phyloP scores from a whole-genome alignment of 2,113 vertebrate genomes.

The Collichthys lucidus region DNA sequence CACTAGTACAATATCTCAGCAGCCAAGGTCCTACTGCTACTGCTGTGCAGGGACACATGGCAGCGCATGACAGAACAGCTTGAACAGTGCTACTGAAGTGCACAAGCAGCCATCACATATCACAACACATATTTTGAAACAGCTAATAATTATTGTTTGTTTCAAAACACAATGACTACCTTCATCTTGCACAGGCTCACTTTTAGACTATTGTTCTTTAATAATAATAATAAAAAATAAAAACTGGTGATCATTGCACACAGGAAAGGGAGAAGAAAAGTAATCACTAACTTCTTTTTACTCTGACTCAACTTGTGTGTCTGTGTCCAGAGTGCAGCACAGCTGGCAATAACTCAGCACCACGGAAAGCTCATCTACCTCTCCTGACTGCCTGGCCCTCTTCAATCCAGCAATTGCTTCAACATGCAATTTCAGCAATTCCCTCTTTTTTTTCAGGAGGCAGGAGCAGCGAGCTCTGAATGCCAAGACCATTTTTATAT shows the following conservation, averaged over 20 bases:
- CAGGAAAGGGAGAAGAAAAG: conserved; percentile 25
- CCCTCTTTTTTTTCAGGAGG: conserved; percentile 34
- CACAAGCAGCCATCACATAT: conserved; percentile 48
- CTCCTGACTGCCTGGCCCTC: conserved; percentile 48
- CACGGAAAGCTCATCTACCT: conserved; percentile 61
- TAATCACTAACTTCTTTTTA: conserved; percentile 43
- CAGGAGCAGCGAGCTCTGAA: conserved; percentile 45
- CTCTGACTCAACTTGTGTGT: conserved; percentile 28
- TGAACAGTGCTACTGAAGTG: conserved; percentile 55
- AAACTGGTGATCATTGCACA: conserved; percentile 4
- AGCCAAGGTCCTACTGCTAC: conserved; percentile 59
- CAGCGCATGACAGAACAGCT: conserved; percentile 69
- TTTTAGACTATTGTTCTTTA: not conserved
- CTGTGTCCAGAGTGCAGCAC: conserved; percentile 33
- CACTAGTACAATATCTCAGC: conserved; percentile 52
- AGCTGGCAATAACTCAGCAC: conserved; percentile 50
- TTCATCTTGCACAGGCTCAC: not conserved
- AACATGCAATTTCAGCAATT: conserved; percentile 76
- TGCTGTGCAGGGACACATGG: conserved; percentile 73
- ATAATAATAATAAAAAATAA: too few species aligned
- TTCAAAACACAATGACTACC: not conserved
- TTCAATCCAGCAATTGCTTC: conserved; percentile 63
- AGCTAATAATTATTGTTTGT: conserved; percentile 4
- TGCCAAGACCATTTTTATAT: conserved; percentile 54
- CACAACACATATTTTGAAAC: conserved; percentile 23